A percentile compares a stretch with the other conserved stretches of the same genome.
phyloP scores from a whole-genome alignment of 2,797 vertebrate species.

The Babyrousa celebensis region DNA sequence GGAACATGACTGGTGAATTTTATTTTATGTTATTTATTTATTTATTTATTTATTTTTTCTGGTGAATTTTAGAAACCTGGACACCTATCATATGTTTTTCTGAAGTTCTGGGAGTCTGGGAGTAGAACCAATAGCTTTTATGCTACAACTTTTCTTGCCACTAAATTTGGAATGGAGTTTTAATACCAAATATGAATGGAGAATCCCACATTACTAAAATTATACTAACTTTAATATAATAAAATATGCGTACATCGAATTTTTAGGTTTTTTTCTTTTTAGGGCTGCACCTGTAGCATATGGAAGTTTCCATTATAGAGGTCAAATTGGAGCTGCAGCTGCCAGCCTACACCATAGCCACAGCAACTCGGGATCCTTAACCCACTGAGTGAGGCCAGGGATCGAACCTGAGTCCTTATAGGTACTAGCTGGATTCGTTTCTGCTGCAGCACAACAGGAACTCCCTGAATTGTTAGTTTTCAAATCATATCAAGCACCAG shows the following conservation, averaged over 20 bases:
- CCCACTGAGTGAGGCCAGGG: too few relatives aligned
- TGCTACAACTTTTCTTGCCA: background rate
- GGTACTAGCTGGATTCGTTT: too few relatives aligned
- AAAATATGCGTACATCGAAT: background rate
- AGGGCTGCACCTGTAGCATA: too few relatives aligned
- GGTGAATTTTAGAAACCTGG: background rate
- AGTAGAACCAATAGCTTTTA: background rate
- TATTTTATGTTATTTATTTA: too few relatives aligned
- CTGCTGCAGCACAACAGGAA: too few relatives aligned
- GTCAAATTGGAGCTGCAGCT: too few relatives aligned
- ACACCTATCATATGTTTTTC: background rate
- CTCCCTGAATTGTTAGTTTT: background rate
- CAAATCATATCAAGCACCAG: conserved; percentile 16
- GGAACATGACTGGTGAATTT: too few relatives aligned
- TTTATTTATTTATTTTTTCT: background rate
- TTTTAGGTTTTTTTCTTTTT: background rate
- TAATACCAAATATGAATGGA: conserved; percentile 19
- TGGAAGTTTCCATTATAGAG: too few relatives aligned
- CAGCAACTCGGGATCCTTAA: too few relatives aligned
- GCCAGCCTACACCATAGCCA: too few relatives aligned
- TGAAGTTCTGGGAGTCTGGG: background rate
- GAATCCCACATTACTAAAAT: conserved; percentile 60
- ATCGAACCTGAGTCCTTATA: too few relatives aligned
- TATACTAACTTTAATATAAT: conserved; percentile 21
- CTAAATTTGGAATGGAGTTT: conserved; percentile 27